Conservation (phyloP, 1,140 invertebrate genomes). For the Drosophila saltans region DNA sequence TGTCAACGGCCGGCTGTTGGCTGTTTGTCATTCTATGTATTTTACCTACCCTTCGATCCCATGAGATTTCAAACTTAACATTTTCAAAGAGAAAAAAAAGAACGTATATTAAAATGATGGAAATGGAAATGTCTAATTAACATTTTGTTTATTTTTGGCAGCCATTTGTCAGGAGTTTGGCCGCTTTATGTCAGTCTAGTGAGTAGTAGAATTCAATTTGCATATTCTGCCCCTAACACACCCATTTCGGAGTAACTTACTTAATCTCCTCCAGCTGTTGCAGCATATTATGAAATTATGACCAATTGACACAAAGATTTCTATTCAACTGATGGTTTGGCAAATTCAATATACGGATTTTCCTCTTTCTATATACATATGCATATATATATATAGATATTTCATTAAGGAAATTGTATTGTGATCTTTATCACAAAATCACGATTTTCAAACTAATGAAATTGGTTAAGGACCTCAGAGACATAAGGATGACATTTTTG, state of each 20-base stretch:
- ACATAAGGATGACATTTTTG: neutral
- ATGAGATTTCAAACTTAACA: constrained; percentile 14
- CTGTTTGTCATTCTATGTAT: constrained; percentile 43
- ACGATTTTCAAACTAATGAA: constrained; percentile 11
- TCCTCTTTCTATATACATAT: no score
- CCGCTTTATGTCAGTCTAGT: constrained; percentile 13
- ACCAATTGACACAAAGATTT: constrained; percentile 30
- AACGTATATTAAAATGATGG: constrained; percentile 1
- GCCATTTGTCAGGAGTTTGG: constrained; percentile 12
- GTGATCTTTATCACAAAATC: constrained; percentile 25
- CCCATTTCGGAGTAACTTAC: constrained; percentile 20
- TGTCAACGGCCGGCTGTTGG: constrained; percentile 58
- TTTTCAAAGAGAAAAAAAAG: no score
- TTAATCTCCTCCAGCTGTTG: constrained; percentile 26
- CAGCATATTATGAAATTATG: constrained; percentile 28
- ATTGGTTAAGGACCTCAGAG: neutral
- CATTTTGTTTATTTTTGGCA: constrained; percentile 65
- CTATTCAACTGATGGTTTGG: constrained; percentile 33
- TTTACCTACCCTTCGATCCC: neutral
- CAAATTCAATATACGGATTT: neutral
- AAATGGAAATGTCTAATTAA: constrained; percentile 62
- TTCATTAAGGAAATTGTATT: constrained; percentile 39
- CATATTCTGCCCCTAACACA: neutral
- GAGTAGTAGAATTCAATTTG: neutral
- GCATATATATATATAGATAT: no score